A percentile compares a stretch with the other conserved stretches of the same genome.
Conservation (phyloP, 1,140 invertebrate genomes). For the Drosophila equinoxialis region DNA sequence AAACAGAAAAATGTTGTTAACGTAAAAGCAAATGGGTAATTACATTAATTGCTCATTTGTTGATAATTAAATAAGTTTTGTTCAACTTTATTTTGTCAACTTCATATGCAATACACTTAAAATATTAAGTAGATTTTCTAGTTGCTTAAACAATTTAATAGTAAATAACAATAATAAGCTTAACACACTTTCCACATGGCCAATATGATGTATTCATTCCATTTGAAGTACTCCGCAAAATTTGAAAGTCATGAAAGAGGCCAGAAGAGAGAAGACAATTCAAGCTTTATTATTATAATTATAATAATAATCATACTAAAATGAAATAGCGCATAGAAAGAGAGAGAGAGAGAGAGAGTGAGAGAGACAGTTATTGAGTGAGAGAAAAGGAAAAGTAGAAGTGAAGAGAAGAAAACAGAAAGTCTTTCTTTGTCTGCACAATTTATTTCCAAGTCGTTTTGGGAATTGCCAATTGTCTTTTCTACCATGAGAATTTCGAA, state of each 20-base stretch:
- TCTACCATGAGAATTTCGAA: conserved; percentile 7
- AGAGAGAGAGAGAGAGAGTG: not conserved
- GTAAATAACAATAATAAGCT: not conserved
- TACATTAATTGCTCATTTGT: not conserved
- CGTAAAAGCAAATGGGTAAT: not conserved
- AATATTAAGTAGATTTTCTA: too few relatives aligned
- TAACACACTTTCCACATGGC: not conserved
- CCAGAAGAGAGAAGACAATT: conserved; percentile 1
- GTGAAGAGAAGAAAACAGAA: not conserved
- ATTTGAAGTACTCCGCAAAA: not conserved
- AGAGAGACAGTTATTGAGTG: not conserved
- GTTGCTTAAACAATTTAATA: too few relatives aligned
- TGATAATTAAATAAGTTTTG: not conserved
- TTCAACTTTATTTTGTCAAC: too few relatives aligned
- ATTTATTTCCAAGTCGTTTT: conserved; percentile 9
- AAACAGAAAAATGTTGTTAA: too few relatives aligned
- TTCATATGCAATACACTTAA: too few relatives aligned
- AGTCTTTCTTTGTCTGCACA: not conserved
- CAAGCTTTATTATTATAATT: conserved; percentile 10
- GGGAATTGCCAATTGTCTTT: conserved; percentile 9
- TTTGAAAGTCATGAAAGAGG: not conserved
- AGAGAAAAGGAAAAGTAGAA: not conserved
- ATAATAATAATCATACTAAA: conserved; percentile 10
- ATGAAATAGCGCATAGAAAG: not conserved
- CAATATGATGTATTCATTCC: not conserved